Percentiles rank a stretch among this genome's conserved stretches.
phyloP scores from a whole-genome alignment of 2,797 vertebrate genomes.

The Sus cebifrons region DNA sequence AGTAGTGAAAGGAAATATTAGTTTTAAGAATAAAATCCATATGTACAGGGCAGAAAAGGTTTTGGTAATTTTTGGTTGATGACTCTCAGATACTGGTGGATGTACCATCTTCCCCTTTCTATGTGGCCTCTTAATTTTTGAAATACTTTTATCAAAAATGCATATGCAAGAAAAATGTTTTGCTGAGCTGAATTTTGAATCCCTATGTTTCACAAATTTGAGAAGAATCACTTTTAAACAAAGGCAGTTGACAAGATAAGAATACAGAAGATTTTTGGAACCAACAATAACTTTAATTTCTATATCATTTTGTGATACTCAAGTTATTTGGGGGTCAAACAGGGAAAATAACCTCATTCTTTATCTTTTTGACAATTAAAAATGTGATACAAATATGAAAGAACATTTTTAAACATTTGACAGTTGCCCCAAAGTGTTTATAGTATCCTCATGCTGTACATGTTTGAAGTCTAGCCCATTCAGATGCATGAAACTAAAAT shows the following conservation, averaged over 20 bases:
- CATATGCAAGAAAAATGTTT: neutral
- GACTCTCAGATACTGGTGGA: neutral
- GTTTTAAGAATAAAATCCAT: neutral
- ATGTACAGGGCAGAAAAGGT: neutral
- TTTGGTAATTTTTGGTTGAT: slow-evolving; percentile 22
- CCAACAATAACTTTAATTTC: neutral
- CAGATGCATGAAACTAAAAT: neutral
- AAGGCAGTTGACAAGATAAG: neutral
- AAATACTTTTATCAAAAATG: neutral
- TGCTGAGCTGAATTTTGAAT: neutral
- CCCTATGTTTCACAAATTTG: neutral
- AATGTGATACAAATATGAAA: neutral
- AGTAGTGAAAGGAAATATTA: neutral
- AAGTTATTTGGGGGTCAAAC: neutral
- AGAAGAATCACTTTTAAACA: neutral
- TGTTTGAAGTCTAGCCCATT: neutral
- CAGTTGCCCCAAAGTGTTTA: neutral
- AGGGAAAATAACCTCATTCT: slow-evolving; percentile 9
- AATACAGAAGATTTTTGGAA: neutral
- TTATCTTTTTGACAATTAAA: neutral
- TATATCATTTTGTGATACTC: neutral
- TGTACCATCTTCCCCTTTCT: neutral
- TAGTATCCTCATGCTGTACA: neutral
- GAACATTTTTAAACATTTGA: neutral
- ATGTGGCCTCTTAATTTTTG: neutral